Conservation (phyloP, 2,888 invertebrate genomes). For the Pinctada fucata region DNA sequence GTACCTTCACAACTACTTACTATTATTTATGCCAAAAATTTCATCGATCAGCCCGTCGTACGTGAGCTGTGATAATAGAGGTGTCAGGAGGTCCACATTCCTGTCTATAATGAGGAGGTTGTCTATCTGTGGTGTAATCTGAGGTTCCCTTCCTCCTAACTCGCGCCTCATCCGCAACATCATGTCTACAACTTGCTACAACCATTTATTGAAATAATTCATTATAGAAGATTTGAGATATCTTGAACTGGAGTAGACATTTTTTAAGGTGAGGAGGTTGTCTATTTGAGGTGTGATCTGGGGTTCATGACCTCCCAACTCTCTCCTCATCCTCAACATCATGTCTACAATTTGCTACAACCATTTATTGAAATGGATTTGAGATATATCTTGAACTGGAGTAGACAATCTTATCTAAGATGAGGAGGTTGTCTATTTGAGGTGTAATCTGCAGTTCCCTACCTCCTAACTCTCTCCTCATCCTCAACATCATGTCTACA, state of each 20-base stretch:
- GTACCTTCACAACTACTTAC: constrained; percentile 57
- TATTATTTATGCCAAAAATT: constrained; percentile 88
- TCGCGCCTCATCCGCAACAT: constrained; percentile 84
- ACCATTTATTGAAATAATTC: neutral
- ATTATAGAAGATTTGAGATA: neutral
- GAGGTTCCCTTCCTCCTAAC: constrained; percentile 78
- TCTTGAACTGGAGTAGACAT: constrained; percentile 85
- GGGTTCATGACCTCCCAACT: constrained; percentile 79
- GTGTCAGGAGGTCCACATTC: constrained; percentile 92
- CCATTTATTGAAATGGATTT: neutral
- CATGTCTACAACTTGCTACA: constrained; percentile 88
- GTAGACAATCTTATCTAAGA: constrained; percentile 94
- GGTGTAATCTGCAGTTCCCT: constrained; percentile 78
- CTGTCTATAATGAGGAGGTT: constrained; percentile 93
- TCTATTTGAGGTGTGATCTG: constrained; percentile 85
- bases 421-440: constrained; percentile 91
- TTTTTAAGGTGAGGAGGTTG: constrained; percentile 91
- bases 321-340: constrained; percentile 84
- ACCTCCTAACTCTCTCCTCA: constrained; percentile 81
- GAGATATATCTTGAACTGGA: too few species aligned
- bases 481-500: constrained; percentile 88
- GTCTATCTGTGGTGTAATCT: constrained; percentile 85
- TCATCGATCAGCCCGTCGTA: constrained; percentile 99
- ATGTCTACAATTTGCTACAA: constrained; percentile 88
- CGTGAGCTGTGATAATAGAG: constrained; percentile 94